Evolutionary conservation across 2,888 invertebrate genomes (phyloP), one percentile per base, ranked within the genome.

Genomic region (Dasysyrphus tricinctus): DNA sequence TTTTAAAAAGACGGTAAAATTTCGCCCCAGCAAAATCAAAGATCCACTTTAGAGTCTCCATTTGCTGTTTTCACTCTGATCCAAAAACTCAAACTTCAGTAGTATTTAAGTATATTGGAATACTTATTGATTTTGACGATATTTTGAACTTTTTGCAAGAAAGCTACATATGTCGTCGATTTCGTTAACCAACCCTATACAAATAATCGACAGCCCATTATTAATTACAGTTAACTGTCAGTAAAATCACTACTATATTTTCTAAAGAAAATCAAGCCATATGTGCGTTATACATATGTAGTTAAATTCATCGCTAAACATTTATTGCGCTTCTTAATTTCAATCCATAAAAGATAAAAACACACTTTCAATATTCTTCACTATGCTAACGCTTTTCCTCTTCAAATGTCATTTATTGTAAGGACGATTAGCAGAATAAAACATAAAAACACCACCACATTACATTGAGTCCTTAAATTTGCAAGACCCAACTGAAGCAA

Each of bases 401-500:
- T 37, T 69, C 54, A 56, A 77, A 56, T 81, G 74, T 57, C 80
- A 75, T 63, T 59, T 37, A n/a, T 37, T 19, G 59, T 34, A 67
- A 61, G 16, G 12, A 34, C 49, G n/a, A 49, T 63, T 29, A 51
- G 14, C 47, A 16, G 37, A 51, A 73, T 44, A 84, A 84, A 79
- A 70, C 67, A 56, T 75, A 42, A 57, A 74, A 59, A 59, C 61
- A 67, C 51, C 37, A 39, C 51, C 51, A 24, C 73, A 70, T 65
- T 32, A 76, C 80, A 65, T 67, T 70, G 49, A 79, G 49, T 65
- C 57, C 59, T 59, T 37, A 67, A 80, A 67, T 51, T 44, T 65
- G 80, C 67, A 44, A 73, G 19, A 39, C 51, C 37, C 51, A 54
- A 39, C 51, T 54, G 69, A 44, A 70, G 69, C 63, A 77, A 80